These are phyloP conservation scores for Phengaris alcon DNA, from an alignment of 2,888 invertebrate species.

Conservation along the genomic window DNA sequence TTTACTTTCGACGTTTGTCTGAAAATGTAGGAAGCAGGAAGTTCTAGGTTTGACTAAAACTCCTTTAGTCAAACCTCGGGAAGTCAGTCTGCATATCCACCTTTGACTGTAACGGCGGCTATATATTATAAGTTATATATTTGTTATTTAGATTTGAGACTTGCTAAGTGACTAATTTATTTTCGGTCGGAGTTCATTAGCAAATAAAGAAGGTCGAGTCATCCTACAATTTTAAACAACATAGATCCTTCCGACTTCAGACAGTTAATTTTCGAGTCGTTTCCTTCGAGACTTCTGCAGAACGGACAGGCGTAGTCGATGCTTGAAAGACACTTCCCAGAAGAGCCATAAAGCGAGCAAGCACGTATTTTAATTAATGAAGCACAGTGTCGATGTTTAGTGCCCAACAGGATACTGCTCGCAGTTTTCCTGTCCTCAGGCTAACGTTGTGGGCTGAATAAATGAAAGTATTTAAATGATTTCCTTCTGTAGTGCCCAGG, in stretches of 20 bases:
- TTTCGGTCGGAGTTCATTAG: background rate
- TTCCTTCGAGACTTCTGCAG: background rate
- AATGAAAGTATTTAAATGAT: background rate
- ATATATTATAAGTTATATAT: background rate
- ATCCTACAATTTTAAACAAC: no score
- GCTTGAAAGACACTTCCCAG: background rate
- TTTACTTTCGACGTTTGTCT: no score
- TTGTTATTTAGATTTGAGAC: background rate
- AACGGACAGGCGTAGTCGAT: background rate
- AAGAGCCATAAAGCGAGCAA: background rate
- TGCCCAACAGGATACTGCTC: background rate
- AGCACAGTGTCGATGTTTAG: background rate
- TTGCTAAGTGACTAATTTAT: background rate
- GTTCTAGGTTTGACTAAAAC: no score
- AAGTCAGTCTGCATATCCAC: no score
- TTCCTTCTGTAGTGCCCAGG: background rate
- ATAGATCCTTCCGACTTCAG: background rate
- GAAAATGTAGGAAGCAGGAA: no score
- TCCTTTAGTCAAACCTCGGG: no score
- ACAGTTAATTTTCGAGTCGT: background rate
- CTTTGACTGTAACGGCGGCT: no score
- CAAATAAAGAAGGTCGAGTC: no score
- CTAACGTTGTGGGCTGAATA: background rate
- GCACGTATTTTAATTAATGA: conserved; percentile 3
- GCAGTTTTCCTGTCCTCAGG: conserved; percentile 6